Percentiles rank a stretch among this genome's conserved stretches.
Evolutionary conservation across 2,888 invertebrate genomes (phyloP).

Genomic region (Lutraria lutraria): DNA sequence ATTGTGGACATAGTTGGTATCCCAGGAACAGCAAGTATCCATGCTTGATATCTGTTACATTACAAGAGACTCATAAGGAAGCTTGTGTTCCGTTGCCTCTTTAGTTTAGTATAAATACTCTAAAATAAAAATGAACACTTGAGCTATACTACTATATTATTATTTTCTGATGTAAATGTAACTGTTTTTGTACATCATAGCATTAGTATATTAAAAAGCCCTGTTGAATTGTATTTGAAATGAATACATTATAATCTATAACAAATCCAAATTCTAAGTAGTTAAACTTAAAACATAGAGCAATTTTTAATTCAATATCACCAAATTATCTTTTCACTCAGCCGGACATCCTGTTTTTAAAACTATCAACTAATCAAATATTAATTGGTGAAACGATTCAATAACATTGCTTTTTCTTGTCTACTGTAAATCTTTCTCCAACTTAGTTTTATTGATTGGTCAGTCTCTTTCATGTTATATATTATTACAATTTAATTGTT

Average conservation of each 20-base stretch:
- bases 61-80: no score
- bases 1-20: no score
- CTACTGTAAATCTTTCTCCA: background rate
- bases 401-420: background rate
- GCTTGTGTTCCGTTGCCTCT: no score
- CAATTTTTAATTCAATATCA: background rate
- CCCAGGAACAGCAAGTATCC: no score
- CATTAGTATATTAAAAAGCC: no score
- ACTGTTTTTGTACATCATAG: background rate
- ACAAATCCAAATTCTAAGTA: background rate
- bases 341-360: background rate
- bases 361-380: constrained; percentile 2
- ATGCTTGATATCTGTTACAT: no score
- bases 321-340: background rate
- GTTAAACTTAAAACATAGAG: background rate
- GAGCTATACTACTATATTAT: no score
- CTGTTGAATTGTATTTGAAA: background rate
- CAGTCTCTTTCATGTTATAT: constrained; percentile 23
- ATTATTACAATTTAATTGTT: constrained; percentile 29
- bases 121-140: no score
- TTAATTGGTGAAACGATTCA: background rate
- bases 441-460: background rate
- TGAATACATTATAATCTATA: background rate
- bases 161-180: background rate
- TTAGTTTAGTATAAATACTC: no score